Base-by-base conservation (phyloP, 2,888 invertebrate genomes). In the Meiosimyza platycephala region DNA sequence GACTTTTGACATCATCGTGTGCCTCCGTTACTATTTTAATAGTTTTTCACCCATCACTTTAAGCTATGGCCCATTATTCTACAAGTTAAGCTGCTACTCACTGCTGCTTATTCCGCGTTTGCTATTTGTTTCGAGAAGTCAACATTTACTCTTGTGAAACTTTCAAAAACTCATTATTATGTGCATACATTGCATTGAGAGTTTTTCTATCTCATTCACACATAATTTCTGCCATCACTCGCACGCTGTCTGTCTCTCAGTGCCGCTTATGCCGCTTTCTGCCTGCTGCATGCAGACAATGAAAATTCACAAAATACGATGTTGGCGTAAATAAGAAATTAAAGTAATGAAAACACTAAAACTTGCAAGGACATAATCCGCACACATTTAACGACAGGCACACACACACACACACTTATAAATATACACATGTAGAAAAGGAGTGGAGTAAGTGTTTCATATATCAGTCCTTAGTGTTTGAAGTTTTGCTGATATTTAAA, bases 101-200 rank as follows among this genome's bases (percentile, higher is more conserved):
- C 40, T 62, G 11, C 62, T 6, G 5, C 40, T 33, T 16, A 12
- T 9, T n/a, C 68, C n/a, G 15, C 54, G 15, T 6, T 28, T 16
- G 22, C 9, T 51, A n/a, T 48, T 51, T 18, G 28, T 15, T 22
- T 33, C 69, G 18, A 60, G 22, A 7, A 69, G 69, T 69, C 69
- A 69, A 69, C 69, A 60, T 60, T 62, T 60, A 40, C 47, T 52
- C 40, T 40, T 9, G 40, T 22, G 51, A 33, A 69, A 62, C 69
- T 52, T 55, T 22, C 28, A 22, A 54, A 63, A 70, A 54, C 70
- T 70, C 54, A 70, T 70, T 70, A 69, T 55, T 67, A 47, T 70
- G 54, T n/a, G 63, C 62, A 70, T 63, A 47, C 62, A 70, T 62
- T 62, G 54, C 54, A 63, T 54, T 18, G 28, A 28, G 59, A 18